Percentiles rank a stretch among this genome's conserved stretches.
phyloP scores from a whole-genome alignment of 2,113 vertebrate species.

The Oncorhynchus nerka region DNA sequence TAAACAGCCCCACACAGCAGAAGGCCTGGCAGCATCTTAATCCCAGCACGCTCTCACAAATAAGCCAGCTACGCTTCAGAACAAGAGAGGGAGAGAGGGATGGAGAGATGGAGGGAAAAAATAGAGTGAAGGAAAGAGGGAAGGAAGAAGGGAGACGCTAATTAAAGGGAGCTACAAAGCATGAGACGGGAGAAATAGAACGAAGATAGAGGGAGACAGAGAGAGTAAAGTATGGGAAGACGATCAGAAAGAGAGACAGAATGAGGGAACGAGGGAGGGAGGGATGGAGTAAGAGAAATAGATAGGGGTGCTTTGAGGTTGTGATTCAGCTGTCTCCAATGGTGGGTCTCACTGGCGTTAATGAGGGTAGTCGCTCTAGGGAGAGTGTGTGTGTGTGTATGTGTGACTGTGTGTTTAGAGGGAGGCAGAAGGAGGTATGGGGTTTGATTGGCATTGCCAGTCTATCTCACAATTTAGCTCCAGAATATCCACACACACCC shows the following conservation, averaged over 20 bases:
- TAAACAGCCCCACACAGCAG: conserved; percentile 34
- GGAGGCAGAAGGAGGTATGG: conserved; percentile 14
- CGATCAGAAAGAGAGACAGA: conserved; percentile 31
- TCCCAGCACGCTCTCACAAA: conserved; percentile 30
- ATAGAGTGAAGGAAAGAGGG: background rate
- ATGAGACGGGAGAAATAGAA: background rate
- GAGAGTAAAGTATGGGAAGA: conserved; percentile 16
- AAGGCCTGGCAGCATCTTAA: conserved; percentile 40
- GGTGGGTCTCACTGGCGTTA: conserved; percentile 65
- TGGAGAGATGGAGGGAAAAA: background rate
- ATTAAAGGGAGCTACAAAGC: background rate
- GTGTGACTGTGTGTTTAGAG: conserved; percentile 6
- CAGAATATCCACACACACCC: background rate
- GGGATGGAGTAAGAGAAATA: conserved; percentile 27
- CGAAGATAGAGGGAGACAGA: background rate
- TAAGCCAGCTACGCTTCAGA: conserved; percentile 31
- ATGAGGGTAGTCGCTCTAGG: conserved; percentile 65
- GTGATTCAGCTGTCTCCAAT: conserved; percentile 69
- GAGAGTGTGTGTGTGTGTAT: conserved; percentile 26
- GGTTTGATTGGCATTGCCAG: conserved; percentile 45
- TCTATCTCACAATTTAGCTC: background rate
- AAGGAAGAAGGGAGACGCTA: background rate
- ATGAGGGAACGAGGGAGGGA: conserved; percentile 15
- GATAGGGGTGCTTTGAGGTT: conserved; percentile 51
- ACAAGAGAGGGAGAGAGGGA: conserved; percentile 1